Base-by-base conservation (phyloP, 2,113 vertebrate genomes). In the Chionomys nivalis region DNA sequence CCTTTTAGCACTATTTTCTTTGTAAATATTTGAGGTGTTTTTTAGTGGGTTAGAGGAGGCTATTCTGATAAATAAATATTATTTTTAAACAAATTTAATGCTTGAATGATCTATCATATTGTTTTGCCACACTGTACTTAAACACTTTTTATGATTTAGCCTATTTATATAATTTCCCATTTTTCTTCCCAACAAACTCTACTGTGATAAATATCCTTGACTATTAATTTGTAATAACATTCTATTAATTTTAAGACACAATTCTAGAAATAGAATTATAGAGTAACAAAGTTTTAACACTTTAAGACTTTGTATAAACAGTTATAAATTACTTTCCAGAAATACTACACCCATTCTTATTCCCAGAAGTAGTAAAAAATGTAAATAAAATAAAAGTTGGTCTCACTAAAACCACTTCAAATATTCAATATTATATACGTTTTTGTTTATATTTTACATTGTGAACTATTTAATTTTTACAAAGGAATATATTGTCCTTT, bases 81-180 rank as follows among this genome's bases (percentile, higher is more conserved):
- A 94, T 96, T 96, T 96, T 42, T 47, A 94, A 90, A 94, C 88
- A 95, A 79, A 97, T 87, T 92, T 97, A 96, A 92, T 86, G 88
- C 81, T 31, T 95, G 76, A 96, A 88, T n/a, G 68, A 92, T 52
- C 86, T 92, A 94, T 75, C 39, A 49, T 88, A 86, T 77, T 91
- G 89, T 47, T 90, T 95, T 96, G 39, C 55, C 61, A 92, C 86
- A 88, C 44, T 93, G 77, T 61, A 90, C 91, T 90, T 89, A 95
- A 93, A 88, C 17, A n/a, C 2, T 75, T 52, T 88, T 36, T 81
- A 28, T 88, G 93, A 90, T 90, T 78, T 58, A 75, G 24, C 76
- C 82, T 91, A 13, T 70, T 93, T 90, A 91, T 89, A 88, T 76
- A 90, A 96, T 95, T 97, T 96, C 52, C 36, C 82, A 39, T 89